phyloP scores from a whole-genome alignment of 2,797 vertebrate species.

The Eospalax fontanierii region DNA sequence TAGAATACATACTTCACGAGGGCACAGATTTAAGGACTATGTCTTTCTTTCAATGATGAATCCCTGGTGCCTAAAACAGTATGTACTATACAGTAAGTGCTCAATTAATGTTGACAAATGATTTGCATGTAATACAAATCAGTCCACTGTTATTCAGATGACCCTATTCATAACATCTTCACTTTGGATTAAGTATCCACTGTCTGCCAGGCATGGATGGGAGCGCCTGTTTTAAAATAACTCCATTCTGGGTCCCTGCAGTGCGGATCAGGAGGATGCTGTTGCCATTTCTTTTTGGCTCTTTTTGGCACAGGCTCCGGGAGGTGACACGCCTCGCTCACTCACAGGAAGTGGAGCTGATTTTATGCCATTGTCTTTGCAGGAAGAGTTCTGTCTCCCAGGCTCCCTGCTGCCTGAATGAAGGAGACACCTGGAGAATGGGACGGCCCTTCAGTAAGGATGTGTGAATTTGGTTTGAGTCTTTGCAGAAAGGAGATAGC shows the following conservation, averaged over 20 bases:
- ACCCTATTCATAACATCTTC: not conserved
- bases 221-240: not conserved
- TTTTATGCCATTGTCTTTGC: not conserved
- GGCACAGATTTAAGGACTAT: not conserved
- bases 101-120: not conserved
- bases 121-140: no score
- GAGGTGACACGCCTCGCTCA: not conserved
- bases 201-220: not conserved
- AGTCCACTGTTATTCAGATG: not conserved
- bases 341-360: not conserved
- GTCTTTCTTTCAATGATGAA: not conserved
- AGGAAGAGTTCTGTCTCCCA: no score
- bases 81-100: not conserved
- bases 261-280: not conserved
- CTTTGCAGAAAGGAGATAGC: not conserved
- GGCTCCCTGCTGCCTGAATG: not conserved
- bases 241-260: not conserved
- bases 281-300: accelerated
- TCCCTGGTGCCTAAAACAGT: not conserved
- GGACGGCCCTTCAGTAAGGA: not conserved
- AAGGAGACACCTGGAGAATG: no score
- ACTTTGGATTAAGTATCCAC: not conserved
- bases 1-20: not conserved
- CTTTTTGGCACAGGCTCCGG: not conserved
- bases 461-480: not conserved